Evolutionary conservation across 2,888 invertebrate species (phyloP), one percentile per base, ranked within the genome.

Genomic region (Drosophila differens): DNA sequence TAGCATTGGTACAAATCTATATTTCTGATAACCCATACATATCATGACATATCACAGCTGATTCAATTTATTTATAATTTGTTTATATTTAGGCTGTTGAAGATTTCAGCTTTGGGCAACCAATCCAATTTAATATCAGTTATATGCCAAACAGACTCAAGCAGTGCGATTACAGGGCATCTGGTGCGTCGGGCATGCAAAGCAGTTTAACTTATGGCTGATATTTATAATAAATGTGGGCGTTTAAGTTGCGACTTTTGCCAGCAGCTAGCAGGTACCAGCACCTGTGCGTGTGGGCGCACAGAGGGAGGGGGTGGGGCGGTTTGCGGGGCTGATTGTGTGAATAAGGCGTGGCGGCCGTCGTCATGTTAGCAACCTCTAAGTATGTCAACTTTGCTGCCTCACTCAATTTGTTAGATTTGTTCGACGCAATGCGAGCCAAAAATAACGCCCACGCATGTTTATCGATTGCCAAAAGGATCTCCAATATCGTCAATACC

Each of bases 351-450:
- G 67, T 55, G 61, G n/a, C 57, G 5, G 39, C 49, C 22, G 39
- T 52, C 67, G 64, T 65, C 60, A 64, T 74, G 70, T 54, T 68
- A 35, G 79, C 78, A 77, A 81, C 74, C 63, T 77, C 66, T 71
- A 70, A 80, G 81, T 68, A 69, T 85, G 83, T 86, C 84, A 81
- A 76, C 81, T 74, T 54, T 66, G 68, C 53, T 62, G 83, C 65
- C 72, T 69, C 68, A 70, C 70, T 78, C 88, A 88, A 88, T 88
- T 88, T 82, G 75, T 88, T 81, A 79, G 78, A 37, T 41, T 51
- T 57, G 63, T 66, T 54, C 51, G 63, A 66, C 66, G 64, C 64
- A 35, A 37, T 28, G 51, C 44, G 49, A 49, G 33, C 67, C 64
- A 67, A 68, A 79, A 79, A 79, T 81, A 76, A 47, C 64, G 32